Conservation (phyloP, 2,113 vertebrate species). For the Balaenoptera acutorostrata region DNA sequence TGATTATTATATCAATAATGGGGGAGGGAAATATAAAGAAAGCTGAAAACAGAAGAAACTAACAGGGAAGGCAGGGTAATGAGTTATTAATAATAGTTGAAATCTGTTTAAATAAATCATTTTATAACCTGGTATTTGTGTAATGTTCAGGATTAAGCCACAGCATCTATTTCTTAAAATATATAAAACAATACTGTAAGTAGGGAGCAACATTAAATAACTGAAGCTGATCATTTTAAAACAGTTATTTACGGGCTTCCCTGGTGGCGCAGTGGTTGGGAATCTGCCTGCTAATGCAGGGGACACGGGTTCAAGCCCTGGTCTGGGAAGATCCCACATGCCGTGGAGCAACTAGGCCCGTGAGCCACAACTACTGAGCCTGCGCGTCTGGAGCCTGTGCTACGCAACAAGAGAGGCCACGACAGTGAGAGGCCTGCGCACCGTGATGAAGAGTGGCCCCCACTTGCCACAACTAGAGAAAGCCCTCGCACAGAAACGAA, state of each 20-base stretch:
- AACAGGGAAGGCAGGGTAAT: neutral
- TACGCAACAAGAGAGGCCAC: too few species aligned
- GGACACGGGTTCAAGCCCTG: too few species aligned
- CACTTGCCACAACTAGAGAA: too few species aligned
- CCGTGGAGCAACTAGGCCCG: too few species aligned
- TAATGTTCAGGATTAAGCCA: neutral
- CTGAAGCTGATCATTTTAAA: neutral
- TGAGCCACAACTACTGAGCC: too few species aligned
- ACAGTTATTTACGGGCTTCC: neutral
- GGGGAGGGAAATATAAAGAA: neutral
- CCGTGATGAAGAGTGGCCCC: too few species aligned
- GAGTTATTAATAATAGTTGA: neutral
- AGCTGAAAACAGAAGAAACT: neutral
- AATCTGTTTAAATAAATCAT: neutral
- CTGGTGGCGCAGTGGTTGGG: too few species aligned
- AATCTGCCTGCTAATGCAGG: too few species aligned
- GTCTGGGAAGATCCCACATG: too few species aligned
- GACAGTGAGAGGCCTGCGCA: too few species aligned
- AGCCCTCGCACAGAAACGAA: too few species aligned
- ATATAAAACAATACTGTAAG: neutral
- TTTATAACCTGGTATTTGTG: neutral
- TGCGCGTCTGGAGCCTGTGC: too few species aligned
- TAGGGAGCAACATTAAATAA: neutral
- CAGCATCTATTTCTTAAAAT: neutral
- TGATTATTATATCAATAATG: neutral